Evolutionary conservation across 2,797 vertebrate species (phyloP).

Genomic region (Tenualosa thibaudeaui): DNA sequence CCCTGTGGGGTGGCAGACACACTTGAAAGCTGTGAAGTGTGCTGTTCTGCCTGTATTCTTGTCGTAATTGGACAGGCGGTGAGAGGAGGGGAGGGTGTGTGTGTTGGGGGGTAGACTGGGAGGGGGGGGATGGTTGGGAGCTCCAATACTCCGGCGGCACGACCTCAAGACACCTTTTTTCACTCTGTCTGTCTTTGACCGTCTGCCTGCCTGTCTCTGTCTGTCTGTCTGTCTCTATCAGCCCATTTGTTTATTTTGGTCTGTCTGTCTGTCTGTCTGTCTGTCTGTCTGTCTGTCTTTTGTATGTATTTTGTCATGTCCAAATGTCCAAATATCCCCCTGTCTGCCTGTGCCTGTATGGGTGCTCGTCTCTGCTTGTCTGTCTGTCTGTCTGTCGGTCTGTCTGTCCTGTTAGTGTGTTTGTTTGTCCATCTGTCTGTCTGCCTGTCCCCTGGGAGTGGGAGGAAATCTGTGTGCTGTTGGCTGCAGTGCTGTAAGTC

Average conservation of each 20-base stretch:
- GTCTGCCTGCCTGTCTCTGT: background rate
- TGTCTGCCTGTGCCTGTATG: constrained; percentile 27
- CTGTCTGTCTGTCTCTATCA: constrained; percentile 13
- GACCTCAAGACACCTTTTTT: background rate
- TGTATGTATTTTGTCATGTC: background rate
- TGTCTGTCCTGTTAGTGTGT: background rate
- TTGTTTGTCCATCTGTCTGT: constrained; percentile 12
- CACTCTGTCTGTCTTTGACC: constrained; percentile 46
- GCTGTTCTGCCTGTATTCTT: constrained; percentile 78
- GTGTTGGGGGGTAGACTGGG: background rate
- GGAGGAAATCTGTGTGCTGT: constrained; percentile 36
- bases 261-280: constrained; percentile 3
- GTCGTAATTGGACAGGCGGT: constrained; percentile 76
- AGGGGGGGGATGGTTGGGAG: constrained; percentile 16
- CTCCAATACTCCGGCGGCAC: constrained; percentile 35
- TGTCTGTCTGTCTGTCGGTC: background rate
- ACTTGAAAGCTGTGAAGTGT: constrained; percentile 84
- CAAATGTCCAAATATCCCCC: background rate
- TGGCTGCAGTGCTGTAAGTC: constrained; percentile 56
- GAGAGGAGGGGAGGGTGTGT: constrained; percentile 40
- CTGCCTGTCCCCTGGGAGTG: constrained; percentile 12
- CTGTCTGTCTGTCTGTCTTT: background rate
- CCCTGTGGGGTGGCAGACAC: constrained; percentile 74
- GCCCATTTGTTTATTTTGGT: background rate
- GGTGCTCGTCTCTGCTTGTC: constrained; percentile 37